Evolutionary conservation across 2,113 vertebrate genomes (phyloP).

Genomic region (Dasypus novemcinctus): DNA sequence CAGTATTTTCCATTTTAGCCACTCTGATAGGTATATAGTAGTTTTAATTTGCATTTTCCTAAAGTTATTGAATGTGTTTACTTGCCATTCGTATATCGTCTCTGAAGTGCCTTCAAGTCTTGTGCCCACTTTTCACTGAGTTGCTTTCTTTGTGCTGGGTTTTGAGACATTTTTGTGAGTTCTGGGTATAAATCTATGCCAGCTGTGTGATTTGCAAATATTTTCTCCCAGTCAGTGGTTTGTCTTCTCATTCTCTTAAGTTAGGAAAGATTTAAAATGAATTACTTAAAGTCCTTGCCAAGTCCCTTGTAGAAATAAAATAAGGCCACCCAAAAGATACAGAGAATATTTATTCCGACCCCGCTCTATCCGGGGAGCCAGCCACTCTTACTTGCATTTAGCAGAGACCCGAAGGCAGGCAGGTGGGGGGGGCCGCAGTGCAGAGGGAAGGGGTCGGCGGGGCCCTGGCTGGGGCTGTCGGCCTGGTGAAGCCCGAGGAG

Average conservation of each 20-base stretch:
- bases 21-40: rapidly evolving
- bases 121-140: neutral
- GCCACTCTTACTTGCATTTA: rapidly evolving
- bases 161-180: neutral
- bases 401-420: neutral
- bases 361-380: no score
- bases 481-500: neutral
- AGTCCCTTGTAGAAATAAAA: neutral
- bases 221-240: neutral
- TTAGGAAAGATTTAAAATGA: neutral
- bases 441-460: rapidly evolving
- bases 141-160: neutral
- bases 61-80: neutral
- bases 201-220: neutral
- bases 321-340: neutral
- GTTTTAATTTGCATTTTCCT: neutral
- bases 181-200: neutral
- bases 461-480: rapidly evolving
- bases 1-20: neutral
- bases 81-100: neutral
- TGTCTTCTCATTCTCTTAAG: neutral
- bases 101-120: neutral
- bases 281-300: neutral
- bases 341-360: rapidly evolving
- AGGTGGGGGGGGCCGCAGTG: neutral